These are phyloP conservation scores for Sitobion miscanthi DNA, from an alignment of 1,140 invertebrate species.

Conservation along the genomic window DNA sequence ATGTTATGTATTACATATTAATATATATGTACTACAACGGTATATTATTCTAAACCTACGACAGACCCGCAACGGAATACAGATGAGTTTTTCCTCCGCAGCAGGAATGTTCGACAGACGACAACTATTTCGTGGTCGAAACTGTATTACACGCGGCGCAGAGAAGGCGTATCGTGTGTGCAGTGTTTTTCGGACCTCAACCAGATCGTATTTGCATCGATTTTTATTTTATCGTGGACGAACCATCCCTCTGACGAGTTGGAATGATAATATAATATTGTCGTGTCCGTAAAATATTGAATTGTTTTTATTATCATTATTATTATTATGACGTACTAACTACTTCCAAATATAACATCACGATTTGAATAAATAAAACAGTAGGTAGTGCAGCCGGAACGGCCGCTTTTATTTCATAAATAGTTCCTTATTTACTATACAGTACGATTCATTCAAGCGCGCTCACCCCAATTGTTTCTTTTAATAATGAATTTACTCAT, in stretches of 20 bases:
- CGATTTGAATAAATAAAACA: too few relatives aligned
- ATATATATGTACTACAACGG: background rate
- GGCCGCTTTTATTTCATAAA: background rate
- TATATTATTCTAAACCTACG: background rate
- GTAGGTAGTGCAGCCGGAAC: too few relatives aligned
- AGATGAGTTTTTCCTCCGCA: background rate
- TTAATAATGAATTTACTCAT: too few relatives aligned
- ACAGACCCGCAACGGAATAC: background rate
- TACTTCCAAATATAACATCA: too few relatives aligned
- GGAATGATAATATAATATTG: too few relatives aligned
- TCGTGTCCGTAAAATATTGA: too few relatives aligned
- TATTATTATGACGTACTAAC: too few relatives aligned
- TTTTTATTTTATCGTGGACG: background rate
- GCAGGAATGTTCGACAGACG: background rate
- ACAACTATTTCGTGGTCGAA: background rate
- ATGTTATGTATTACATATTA: background rate
- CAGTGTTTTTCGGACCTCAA: background rate
- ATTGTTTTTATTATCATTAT: too few relatives aligned
- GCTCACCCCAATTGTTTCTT: too few relatives aligned
- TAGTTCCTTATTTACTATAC: background rate
- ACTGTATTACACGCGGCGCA: background rate
- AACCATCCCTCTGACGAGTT: too few relatives aligned
- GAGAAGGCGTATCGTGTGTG: accelerated
- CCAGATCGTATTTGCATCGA: background rate
- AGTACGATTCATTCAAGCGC: background rate